Base-by-base conservation (phyloP, 2,113 vertebrate species). In the Corythaixoides concolor region DNA sequence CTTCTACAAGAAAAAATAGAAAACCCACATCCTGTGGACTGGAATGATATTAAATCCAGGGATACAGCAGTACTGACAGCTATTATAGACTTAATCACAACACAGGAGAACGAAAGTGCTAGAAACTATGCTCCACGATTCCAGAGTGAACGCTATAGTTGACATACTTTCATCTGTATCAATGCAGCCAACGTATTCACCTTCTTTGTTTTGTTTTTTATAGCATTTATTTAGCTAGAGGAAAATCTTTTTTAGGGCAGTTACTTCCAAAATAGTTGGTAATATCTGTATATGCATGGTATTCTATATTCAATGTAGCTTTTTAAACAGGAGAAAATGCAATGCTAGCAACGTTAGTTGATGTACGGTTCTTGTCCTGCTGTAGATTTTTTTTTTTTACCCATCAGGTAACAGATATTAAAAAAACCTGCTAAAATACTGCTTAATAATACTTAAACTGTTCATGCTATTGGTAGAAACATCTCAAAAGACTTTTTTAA, bases 41-140 rank as follows among this genome's bases (percentile, higher is more conserved):
- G 99, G 99, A 96, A 98, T 2, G 98, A 99, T 52, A 97, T 75
- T 2, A 97, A 98, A 62, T 98, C 98, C 83, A 98, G 99, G 97
- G 99, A 99, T 77, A 99, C 99, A 22, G 99, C 99, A 1, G 99
- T 99, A 7, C 99, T 99, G 84, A 99, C 98, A 8, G 99, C 99
- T 15, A 99, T 99, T 80, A 98, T 99, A 85, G 99, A 99, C 98
- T 97, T 99, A 45, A 99, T 99, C 98, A 99, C 99, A 83, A 99
- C 99, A 12, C 99, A 99, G 97, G 99, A 99, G 96, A 98, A 97
- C 6, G 97, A 93, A 66, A 95, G 77, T 28, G 72, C 96, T 9
- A 95, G 97, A 82, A 98, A 96, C 75, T 97, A 97, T 16, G 97
- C 98, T 1, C 96, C 98, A 5, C 98, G 98, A 5, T 97, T 97